These are phyloP conservation scores for Python bivittatus DNA, from an alignment of 2,113 vertebrate species.

Conservation along the genomic window DNA sequence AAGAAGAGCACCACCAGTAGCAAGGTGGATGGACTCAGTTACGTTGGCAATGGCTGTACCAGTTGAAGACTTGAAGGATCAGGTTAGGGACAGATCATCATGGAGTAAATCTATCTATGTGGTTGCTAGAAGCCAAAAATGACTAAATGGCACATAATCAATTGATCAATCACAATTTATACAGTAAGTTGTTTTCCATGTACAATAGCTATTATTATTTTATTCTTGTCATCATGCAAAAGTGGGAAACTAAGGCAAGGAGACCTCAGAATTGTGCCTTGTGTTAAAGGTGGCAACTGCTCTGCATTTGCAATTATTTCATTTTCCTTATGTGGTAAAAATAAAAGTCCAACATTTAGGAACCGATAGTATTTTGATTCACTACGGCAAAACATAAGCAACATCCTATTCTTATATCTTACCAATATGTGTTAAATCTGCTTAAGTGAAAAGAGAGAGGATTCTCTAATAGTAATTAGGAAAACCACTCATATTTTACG, in stretches of 20 bases:
- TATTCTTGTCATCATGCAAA: constrained; percentile 37
- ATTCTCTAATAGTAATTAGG: constrained; percentile 41
- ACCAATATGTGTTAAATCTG: constrained; percentile 53
- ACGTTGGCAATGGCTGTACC: too few species aligned
- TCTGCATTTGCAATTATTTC: constrained; percentile 38
- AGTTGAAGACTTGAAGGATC: too few species aligned
- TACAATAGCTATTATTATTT: constrained; percentile 7
- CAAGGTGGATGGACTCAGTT: too few species aligned
- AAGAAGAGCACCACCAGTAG: too few species aligned
- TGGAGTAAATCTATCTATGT: too few species aligned
- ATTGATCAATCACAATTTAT: too few species aligned
- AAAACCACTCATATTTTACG: constrained; percentile 45
- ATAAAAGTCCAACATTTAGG: constrained; percentile 40
- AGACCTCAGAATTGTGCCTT: background rate
- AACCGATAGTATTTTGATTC: constrained; percentile 44
- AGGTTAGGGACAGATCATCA: too few species aligned
- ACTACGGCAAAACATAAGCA: constrained; percentile 52
- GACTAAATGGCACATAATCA: too few species aligned
- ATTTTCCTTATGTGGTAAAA: constrained; percentile 24
- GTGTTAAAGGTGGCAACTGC: constrained; percentile 33
- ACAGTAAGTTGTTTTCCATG: too few species aligned
- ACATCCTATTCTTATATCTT: constrained; percentile 29
- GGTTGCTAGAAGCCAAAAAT: too few species aligned
- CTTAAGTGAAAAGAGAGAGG: constrained; percentile 41
- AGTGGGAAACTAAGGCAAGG: constrained; percentile 37